Evolutionary conservation across 2,888 invertebrate species (phyloP).

Genomic region (Megastigmus dorsalis): DNA sequence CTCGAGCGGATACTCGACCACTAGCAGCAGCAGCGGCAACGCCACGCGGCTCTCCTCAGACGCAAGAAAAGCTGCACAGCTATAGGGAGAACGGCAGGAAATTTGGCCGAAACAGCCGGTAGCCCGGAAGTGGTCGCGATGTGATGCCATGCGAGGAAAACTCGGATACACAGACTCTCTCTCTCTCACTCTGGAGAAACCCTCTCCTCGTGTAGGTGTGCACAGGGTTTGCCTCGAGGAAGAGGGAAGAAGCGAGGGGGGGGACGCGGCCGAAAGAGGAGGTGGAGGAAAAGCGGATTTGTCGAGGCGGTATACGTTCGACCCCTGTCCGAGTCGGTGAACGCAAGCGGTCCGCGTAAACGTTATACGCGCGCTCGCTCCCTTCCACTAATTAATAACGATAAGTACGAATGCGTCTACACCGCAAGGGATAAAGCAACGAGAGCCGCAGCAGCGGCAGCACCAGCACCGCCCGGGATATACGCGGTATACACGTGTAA

Average conservation of each 20-base stretch:
- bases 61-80: not conserved
- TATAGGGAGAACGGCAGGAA: not conserved
- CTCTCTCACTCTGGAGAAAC: too few relatives aligned
- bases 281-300: constrained; percentile 63
- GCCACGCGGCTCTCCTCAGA: too few relatives aligned
- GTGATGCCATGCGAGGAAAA: not conserved
- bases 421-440: constrained; percentile 67
- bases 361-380: too few relatives aligned
- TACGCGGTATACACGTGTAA: not conserved
- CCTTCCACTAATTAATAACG: constrained; percentile 70
- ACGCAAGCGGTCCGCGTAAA: too few relatives aligned
- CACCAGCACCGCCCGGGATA: not conserved
- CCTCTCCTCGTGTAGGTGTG: too few relatives aligned
- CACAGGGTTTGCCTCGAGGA: not conserved
- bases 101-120: not conserved
- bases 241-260: not conserved
- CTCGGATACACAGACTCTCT: not conserved
- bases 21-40: too few relatives aligned
- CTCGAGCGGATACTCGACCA: too few relatives aligned
- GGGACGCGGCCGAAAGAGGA: not conserved
- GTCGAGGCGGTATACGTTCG: constrained; percentile 62
- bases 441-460: too few relatives aligned
- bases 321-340: constrained; percentile 60
- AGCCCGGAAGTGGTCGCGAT: not conserved
- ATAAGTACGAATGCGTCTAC: constrained; percentile 70